Evolutionary conservation across 2,888 invertebrate genomes (phyloP), one percentile per base, ranked within the genome.

Genomic region (Tribolium freemani): DNA sequence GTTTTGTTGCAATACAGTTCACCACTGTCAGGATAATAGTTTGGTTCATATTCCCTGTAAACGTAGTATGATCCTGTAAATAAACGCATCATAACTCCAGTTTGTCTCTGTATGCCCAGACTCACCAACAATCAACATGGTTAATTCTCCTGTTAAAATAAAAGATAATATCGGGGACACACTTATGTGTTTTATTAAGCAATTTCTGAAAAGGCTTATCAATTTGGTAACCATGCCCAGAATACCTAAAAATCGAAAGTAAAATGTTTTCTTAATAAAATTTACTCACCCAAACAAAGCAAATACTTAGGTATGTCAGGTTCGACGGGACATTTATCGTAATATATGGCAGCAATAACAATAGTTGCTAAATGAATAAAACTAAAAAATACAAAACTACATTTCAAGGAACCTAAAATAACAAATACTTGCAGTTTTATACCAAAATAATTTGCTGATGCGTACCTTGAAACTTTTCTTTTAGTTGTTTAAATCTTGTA

Each of bases 21-120:
- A 20, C 73, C 76, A 53, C 61, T 63, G 4, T 13, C n/a, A 9
- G 79, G 76, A 21, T 79, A 69, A 75, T 78, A 83, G 61, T 74
- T 80, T 13, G 84, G 84, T 60, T 80, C 73, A 75, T 80, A 84
- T 13, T 76, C 81, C 70, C 81, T 82, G 71, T 81, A 83, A 11
- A 83, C 82, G 81, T 83, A 84, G 68, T 78, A 83, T 3, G 81
- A 79, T 64, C 83, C 84, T 84, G 66, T 81, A 81, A 70, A 58
- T 13, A 9, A 56, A 44, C 54, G n/a, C 5, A n/a, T 4, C 8
- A 38, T n/a, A 16, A 16, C 5, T 26, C 26, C 5, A 5, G 26
- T 5, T 5, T 26, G 1, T 26, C 26, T 26, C 3, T 26, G 2
- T 3, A 26, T 26, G 0, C 4, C 26, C 26, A 57, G 56, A 60